Conservation (phyloP, 2,113 vertebrate species). For the Psittacara wagleri region DNA sequence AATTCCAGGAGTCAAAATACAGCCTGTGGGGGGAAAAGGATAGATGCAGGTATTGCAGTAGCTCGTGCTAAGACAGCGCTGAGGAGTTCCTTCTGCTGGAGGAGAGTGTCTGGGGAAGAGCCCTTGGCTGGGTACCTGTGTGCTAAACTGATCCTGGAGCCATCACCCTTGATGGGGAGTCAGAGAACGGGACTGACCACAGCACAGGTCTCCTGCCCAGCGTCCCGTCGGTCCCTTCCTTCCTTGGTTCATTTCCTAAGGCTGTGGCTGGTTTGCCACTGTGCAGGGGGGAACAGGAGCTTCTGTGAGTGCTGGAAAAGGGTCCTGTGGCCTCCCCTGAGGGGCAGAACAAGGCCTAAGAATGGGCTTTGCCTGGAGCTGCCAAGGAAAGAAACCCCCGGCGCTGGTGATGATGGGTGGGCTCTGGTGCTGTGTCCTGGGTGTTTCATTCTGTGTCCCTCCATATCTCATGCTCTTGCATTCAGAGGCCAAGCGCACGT, state of each 20-base stretch:
- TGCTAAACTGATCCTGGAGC: not conserved
- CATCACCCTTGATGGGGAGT: not conserved
- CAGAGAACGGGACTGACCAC: not conserved
- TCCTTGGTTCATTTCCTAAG: accelerated
- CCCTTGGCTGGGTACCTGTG: not conserved
- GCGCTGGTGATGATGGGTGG: not conserved
- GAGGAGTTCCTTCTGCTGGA: not conserved
- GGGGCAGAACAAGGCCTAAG: not conserved
- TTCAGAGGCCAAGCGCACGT: accelerated
- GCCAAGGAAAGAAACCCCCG: not conserved
- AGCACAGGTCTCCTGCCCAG: not conserved
- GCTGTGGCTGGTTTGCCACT: not conserved
- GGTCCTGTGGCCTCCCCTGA: not conserved
- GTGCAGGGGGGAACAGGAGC: not conserved
- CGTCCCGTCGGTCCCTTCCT: not conserved
- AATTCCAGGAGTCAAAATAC: constrained; percentile 28
- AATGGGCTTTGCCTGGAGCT: not conserved
- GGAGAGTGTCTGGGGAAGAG: accelerated
- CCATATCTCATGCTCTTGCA: not conserved
- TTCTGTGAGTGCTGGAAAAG: not conserved
- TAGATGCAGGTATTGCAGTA: not conserved
- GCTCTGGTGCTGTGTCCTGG: not conserved
- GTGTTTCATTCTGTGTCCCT: not conserved
- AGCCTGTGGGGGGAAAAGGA: constrained; percentile 1
- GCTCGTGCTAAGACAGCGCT: not conserved